phyloP scores from a whole-genome alignment of 2,797 vertebrate genomes.

The Pyrocephalus nanus region DNA sequence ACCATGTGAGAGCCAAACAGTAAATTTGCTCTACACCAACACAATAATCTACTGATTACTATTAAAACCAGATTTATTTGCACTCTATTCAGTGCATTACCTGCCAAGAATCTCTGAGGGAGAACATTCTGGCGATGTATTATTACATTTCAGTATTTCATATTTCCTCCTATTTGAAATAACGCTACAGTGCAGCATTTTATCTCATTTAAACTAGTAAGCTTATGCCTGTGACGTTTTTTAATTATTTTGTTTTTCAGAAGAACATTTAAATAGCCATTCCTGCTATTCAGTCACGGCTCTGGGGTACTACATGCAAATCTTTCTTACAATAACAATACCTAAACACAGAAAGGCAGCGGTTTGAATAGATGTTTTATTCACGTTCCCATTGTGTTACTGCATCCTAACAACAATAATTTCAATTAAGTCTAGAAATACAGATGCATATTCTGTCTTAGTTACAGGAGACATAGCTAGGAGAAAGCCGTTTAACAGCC shows the following conservation, averaged over 20 bases:
- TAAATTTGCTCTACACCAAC: background rate
- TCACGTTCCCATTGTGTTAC: background rate
- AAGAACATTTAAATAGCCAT: background rate
- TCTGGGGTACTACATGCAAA: background rate
- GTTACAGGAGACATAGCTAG: background rate
- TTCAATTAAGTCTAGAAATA: background rate
- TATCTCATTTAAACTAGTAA: background rate
- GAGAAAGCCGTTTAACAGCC: background rate
- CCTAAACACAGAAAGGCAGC: background rate
- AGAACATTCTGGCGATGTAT: background rate
- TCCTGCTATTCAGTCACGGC: background rate
- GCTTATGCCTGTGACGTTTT: background rate
- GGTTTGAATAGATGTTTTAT: background rate
- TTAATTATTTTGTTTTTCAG: background rate
- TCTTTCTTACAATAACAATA: background rate
- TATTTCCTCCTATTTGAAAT: background rate
- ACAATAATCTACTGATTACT: slow-evolving; percentile 20
- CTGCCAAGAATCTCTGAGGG: background rate
- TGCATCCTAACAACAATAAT: background rate
- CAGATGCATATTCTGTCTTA: background rate
- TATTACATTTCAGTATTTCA: background rate
- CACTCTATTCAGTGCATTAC: background rate
- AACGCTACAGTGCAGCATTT: slow-evolving; percentile 17
- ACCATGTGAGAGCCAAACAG: background rate
- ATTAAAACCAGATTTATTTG: background rate